phyloP scores from a whole-genome alignment of 2,888 invertebrate species.

The Belgica antarctica region DNA sequence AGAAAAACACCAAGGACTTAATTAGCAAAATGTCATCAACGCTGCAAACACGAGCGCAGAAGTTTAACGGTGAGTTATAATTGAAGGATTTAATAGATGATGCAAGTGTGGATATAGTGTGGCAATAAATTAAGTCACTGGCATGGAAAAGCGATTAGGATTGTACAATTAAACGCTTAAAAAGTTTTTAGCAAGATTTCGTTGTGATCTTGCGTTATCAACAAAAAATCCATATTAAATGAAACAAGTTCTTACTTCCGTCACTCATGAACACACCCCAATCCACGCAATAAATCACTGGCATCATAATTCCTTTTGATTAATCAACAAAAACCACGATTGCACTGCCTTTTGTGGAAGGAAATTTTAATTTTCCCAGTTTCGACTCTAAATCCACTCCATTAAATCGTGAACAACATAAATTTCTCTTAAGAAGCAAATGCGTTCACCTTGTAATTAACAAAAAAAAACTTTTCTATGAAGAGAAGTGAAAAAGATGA shows the following conservation, averaged over 20 bases:
- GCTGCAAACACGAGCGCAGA: slow-evolving; percentile 72
- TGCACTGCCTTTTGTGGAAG: not conserved
- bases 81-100: no score
- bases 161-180: no score
- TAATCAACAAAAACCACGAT: not conserved
- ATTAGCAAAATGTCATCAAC: slow-evolving; percentile 72
- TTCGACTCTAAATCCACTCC: slow-evolving; percentile 20
- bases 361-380: slow-evolving; percentile 20
- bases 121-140: no score
- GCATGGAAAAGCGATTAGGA: no score
- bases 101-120: no score
- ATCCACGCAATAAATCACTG: not conserved
- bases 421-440: slow-evolving; percentile 19
- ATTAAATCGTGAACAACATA: slow-evolving; percentile 32
- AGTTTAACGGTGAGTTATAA: slow-evolving; percentile 77
- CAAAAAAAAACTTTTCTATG: slow-evolving; percentile 18
- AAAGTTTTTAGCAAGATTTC: no score
- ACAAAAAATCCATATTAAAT: no score
- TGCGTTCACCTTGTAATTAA: slow-evolving; percentile 39
- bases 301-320: not conserved
- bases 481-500: slow-evolving; percentile 5
- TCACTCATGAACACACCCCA: no score
- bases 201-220: no score
- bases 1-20: slow-evolving; percentile 70
- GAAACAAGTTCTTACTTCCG: no score